Evolutionary conservation across 2,888 invertebrate genomes (phyloP), one percentile per base, ranked within the genome.

Genomic region (Lucinisca nassula): DNA sequence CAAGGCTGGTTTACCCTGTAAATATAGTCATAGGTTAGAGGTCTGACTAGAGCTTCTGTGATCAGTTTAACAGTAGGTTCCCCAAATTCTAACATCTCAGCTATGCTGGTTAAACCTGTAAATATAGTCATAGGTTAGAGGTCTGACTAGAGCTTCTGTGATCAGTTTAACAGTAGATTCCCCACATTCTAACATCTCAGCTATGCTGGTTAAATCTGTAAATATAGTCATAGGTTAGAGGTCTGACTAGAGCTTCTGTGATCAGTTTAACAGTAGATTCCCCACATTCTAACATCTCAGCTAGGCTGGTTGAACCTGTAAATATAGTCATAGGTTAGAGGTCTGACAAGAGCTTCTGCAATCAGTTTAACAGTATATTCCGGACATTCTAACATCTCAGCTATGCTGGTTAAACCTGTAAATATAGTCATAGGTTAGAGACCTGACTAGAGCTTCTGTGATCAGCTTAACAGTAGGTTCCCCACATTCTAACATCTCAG

Each of bases 1-100:
- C n/a, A n/a, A n/a, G n/a, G n/a, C n/a, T n/a, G n/a, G n/a, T n/a
- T n/a, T n/a, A n/a, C n/a, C n/a, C n/a, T n/a, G n/a, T n/a, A n/a
- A n/a, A n/a, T n/a, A n/a, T n/a, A 97, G 96, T 98, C 98, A 94
- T 98, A 97, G 88, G 98, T 97, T 4, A 97, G 96, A 30, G 97
- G 97, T 95, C 97, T 97, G 73, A 97, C 97, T 82, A 99, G 97
- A 0, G 98, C 98, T 87, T 98, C 98, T n/a, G 98, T 95, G 37
- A 98, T 98, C 2, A 98, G 96, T 70, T 97, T 97, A 75, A 98
- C 95, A 21, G 98, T 97, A 86, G 97, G 97, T 38, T 97, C 96
- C 32, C 97, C 97, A 0, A 97, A 97, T 0, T 97, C 96, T 27
- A 98, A 97, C 76, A 97, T 97, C 21, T 95, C 92, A 0, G 97